phyloP scores from a whole-genome alignment of 2,113 vertebrate species.

The Phrynosoma blainvillii region DNA sequence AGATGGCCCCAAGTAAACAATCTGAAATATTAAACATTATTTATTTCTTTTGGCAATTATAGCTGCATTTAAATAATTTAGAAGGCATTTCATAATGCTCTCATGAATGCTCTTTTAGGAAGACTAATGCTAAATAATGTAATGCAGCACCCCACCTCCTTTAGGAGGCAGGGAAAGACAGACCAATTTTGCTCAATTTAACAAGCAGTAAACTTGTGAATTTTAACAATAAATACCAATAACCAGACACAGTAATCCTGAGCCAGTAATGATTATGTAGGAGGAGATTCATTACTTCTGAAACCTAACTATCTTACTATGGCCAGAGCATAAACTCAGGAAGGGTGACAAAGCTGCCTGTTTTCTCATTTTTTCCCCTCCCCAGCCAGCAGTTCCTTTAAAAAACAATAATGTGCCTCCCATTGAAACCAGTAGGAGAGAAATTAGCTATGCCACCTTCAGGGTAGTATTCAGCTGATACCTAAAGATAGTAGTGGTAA shows the following conservation, averaged over 20 bases:
- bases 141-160: not conserved
- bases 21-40: slow-evolving; percentile 30
- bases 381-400: not conserved
- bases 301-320: not conserved
- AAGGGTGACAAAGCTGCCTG: not conserved
- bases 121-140: slow-evolving; percentile 38
- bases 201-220: not conserved
- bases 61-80: slow-evolving; percentile 42
- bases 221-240: not conserved
- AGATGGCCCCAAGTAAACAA: slow-evolving; percentile 25
- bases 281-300: not conserved
- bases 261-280: not conserved
- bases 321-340: not conserved
- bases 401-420: not conserved
- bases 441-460: not conserved
- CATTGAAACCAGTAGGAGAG: not conserved
- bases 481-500: too few relatives aligned
- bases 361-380: not conserved
- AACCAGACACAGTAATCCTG: not conserved
- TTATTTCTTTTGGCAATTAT: slow-evolving; percentile 55
- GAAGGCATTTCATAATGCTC: slow-evolving; percentile 7
- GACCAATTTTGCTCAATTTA: slow-evolving; percentile 13
- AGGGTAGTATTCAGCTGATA: too few relatives aligned
- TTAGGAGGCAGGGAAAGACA: not conserved
- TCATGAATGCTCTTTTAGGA: slow-evolving; percentile 40